Percentiles rank a stretch among this genome's conserved stretches.
Conservation (phyloP, 2,888 invertebrate species). For the Ashinkailepas kermadecensis region DNA sequence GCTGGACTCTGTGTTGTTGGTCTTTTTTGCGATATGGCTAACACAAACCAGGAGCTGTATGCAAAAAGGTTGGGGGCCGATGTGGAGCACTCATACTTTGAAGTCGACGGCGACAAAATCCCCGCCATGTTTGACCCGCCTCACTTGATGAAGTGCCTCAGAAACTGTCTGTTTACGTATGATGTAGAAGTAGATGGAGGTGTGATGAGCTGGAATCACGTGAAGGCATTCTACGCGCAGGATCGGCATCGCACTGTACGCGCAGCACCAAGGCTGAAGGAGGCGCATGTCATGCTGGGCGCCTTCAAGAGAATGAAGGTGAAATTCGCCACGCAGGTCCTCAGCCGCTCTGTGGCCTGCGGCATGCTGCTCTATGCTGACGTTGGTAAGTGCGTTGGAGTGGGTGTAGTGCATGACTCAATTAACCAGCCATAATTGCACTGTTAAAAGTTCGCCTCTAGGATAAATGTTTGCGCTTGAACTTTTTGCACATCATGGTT, state of each 20-base stretch:
- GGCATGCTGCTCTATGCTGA: background rate
- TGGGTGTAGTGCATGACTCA: no score
- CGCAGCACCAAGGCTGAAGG: no score
- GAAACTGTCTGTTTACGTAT: background rate
- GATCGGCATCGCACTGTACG: no score
- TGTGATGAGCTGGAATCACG: background rate
- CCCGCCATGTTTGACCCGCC: background rate
- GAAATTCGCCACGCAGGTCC: background rate
- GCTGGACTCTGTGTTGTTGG: background rate
- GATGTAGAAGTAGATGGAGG: background rate
- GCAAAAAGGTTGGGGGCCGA: no score
- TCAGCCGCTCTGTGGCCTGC: background rate
- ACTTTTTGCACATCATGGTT: no score
- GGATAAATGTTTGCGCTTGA: no score
- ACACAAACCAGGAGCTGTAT: background rate
- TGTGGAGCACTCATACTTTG: background rate
- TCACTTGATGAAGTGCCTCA: background rate
- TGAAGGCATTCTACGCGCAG: background rate
- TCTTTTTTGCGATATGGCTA: background rate
- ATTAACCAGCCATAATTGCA: no score
- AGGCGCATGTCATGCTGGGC: no score
- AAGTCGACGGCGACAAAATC: background rate
- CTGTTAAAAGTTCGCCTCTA: no score
- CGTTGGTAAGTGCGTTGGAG: background rate
- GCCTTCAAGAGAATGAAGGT: conserved; percentile 5